Percentiles rank a stretch among this genome's conserved stretches.
Conservation (phyloP, 2,888 invertebrate genomes). For the Napeogenes sylphis region DNA sequence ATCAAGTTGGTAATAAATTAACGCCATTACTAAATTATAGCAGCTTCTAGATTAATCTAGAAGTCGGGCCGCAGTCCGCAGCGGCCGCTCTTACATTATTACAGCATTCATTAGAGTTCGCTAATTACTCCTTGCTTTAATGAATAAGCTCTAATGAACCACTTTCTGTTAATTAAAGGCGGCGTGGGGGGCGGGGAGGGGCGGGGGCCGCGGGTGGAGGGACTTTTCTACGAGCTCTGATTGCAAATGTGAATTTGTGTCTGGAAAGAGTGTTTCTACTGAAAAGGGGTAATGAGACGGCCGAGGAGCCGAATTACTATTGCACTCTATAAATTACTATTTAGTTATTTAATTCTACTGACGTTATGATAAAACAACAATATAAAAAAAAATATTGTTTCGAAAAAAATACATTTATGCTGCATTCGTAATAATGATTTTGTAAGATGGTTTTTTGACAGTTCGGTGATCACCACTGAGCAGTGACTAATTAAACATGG, state of each 20-base stretch:
- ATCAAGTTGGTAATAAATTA: slow-evolving; percentile 71
- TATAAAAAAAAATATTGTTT: no score
- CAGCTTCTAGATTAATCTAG: slow-evolving; percentile 75
- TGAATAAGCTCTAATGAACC: slow-evolving; percentile 94
- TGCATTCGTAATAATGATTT: no score
- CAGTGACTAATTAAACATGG: no score
- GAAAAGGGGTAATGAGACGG: slow-evolving; percentile 77
- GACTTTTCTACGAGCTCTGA: slow-evolving; percentile 76
- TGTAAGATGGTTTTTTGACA: no score
- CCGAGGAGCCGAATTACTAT: slow-evolving; percentile 67
- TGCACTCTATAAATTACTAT: slow-evolving; percentile 51
- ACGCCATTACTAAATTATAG: slow-evolving; percentile 74
- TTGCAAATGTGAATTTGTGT: slow-evolving; percentile 79
- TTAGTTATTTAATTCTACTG: slow-evolving; percentile 30
- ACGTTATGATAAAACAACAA: background rate
- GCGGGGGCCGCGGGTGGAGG: slow-evolving; percentile 42
- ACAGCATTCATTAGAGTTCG: slow-evolving; percentile 91
- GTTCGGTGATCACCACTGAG: no score
- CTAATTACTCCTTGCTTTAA: slow-evolving; percentile 94
- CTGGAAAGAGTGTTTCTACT: slow-evolving; percentile 72
- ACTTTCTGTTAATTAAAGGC: slow-evolving; percentile 94
- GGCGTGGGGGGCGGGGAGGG: slow-evolving; percentile 57
- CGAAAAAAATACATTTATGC: background rate
- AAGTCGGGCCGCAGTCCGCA: slow-evolving; percentile 73
- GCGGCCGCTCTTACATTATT: slow-evolving; percentile 83